Base-by-base conservation (phyloP, 1,140 invertebrate genomes). In the Caerostris darwini region DNA sequence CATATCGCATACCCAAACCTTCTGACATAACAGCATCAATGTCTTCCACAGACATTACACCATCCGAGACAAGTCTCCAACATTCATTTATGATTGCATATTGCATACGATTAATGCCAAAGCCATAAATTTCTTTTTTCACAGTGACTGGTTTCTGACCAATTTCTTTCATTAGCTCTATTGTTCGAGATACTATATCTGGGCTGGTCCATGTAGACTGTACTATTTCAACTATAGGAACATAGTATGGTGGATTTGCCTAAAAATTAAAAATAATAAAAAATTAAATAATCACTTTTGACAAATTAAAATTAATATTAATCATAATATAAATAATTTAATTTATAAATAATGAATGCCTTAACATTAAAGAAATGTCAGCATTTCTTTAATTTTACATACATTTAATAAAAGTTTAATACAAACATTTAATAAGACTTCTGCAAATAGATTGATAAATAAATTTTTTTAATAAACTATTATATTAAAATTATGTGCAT, bases 201-300 rank as follows among this genome's bases (percentile, higher is more conserved):
- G 97, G 96, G 57, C 97, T 97, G 2, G 97, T 97, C 98, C 98
- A 99, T 7, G 98, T 98, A 2, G 98, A 98, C 3, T 99, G 99
- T 3, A 99, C 98, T 67, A 99, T 97, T 96, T 99, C 99, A 3
- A 99, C 98, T 64, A 99, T 96, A 0, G 98, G 98, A 5, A 99
- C 98, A 96, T 99, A 99, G 95, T 99, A 99, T 0, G 99, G 99
- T 82, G 99, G 99, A 96, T 99, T 99, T 2, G 99, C 97, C 97
- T 98, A 54, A n/a, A 61, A 50, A 95, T 50, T 56, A 69, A 50
- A 7, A 93, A 7, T 17, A 56, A 85, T 92, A 58, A 58, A 90
- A 54, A 87, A 34, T 67, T 58, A 8, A 77, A 34, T 34, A 34
- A 34, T 34, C 34, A 34, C 34, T 34, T 34, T 34, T 34, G 34